Conservation (phyloP, 2,113 vertebrate genomes). For the Ailurus styani region DNA sequence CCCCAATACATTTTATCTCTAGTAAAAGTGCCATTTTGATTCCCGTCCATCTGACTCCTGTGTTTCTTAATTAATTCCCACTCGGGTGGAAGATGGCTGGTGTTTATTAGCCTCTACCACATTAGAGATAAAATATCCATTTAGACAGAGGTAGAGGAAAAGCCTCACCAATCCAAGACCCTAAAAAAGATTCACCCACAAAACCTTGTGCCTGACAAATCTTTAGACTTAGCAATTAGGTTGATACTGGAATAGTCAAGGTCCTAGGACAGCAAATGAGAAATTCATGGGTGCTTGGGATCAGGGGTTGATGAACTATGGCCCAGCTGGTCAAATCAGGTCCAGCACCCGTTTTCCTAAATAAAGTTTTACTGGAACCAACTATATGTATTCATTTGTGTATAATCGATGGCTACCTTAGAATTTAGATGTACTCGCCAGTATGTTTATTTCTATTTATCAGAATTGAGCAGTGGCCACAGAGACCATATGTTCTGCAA, state of each 20-base stretch:
- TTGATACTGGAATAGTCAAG: not conserved
- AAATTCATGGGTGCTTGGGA: not conserved
- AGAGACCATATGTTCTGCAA: not conserved
- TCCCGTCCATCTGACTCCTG: not conserved
- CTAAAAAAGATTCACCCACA: not conserved
- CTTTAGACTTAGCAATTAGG: not conserved
- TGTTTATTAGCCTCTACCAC: not conserved
- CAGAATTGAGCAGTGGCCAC: not conserved
- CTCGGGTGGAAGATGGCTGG: not conserved
- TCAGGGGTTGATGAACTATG: not conserved
- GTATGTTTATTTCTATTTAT: not conserved
- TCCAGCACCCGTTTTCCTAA: not conserved
- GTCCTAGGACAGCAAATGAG: not conserved
- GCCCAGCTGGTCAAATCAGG: not conserved
- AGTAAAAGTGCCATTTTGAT: not conserved
- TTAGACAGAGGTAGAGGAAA: not conserved
- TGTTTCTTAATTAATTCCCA: conserved; percentile 18
- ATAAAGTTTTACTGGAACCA: not conserved
- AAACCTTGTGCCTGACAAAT: not conserved
- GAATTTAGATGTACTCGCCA: not conserved
- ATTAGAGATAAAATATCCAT: not conserved
- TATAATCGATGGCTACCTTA: not conserved
- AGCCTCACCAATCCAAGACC: not conserved
- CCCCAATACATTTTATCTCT: not conserved
- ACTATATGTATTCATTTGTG: not conserved